Base-by-base conservation (phyloP, 2,797 vertebrate species). In the Hemibagrus guttatus region DNA sequence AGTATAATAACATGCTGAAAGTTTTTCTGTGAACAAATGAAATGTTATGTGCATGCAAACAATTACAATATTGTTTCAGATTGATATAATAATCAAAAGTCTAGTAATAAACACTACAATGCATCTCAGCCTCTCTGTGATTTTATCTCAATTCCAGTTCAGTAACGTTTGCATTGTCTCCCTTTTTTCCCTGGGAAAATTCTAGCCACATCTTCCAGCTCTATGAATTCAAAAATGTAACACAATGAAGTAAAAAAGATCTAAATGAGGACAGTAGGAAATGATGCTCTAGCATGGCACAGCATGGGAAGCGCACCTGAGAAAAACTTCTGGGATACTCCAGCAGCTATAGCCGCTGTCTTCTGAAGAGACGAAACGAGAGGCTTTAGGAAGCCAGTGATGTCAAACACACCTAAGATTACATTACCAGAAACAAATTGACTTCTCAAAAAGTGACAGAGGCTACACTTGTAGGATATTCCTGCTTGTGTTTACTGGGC, bases 261-360 rank as follows among this genome's bases (percentile, higher is more conserved):
- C 46, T 17, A 28, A 76, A 56, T 54, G 46, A 52, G 52, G 46
- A 52, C 26, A 19, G 16, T 16, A 54, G n/a, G 52, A 80, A 42
- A 61, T 42, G 78, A 16, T 2, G 78, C 13, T 80, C 21, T 26
- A 61, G 35, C 58, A 61, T n/a, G 21, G 66, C 28, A 63, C 28
- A 39, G 54, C 54, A 58, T 0, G 31, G 19, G 17, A 54, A 5
- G 72, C 85, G 39, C 89, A 90, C 84, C 89, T 89, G 89, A 85
- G 72, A 90, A 84, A 80, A 90, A 85, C 1, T 58, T 80, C 71
- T 90, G 79, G 31, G 86, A 87, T 85, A 89, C 85, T 85, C 68
- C 88, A 74, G 88, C 88, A 90, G 84, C 88, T 80, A 88, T 75
- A 90, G 88, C 85, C 69, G 85, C 86, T 88, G 89, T 89, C 88